These are phyloP conservation scores for Ennomos fuscantarius DNA, from an alignment of 2,888 invertebrate genomes.

Conservation along the genomic window DNA sequence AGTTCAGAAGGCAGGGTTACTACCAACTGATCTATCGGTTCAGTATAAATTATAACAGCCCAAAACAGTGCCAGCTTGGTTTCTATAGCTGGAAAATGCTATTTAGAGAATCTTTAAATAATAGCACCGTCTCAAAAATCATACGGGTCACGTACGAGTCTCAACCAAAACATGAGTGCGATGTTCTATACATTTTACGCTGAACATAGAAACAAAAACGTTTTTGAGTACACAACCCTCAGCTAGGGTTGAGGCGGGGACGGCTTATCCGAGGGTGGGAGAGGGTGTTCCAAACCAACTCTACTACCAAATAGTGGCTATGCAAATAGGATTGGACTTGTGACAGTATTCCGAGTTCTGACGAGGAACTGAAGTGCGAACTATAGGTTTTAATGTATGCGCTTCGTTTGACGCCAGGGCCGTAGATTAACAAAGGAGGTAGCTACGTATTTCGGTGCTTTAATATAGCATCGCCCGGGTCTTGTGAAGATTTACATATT, in stretches of 20 bases:
- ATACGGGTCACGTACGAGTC: constrained; percentile 23
- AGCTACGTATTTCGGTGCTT: not conserved
- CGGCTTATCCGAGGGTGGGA: constrained; percentile 2
- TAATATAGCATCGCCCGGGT: constrained; percentile 12
- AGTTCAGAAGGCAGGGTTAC: too few species aligned
- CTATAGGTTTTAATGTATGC: constrained; percentile 30
- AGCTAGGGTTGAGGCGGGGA: not conserved
- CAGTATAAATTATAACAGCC: too few species aligned
- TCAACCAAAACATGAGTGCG: constrained; percentile 8
- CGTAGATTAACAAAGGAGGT: too few species aligned
- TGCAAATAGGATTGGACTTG: constrained; percentile 37
- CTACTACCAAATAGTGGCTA: constrained; percentile 23
- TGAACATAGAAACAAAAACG: constrained; percentile 24
- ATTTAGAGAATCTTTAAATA: not conserved
- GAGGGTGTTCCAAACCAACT: not conserved
- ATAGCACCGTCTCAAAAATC: constrained; percentile 9
- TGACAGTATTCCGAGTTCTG: constrained; percentile 26
- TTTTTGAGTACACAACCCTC: constrained; percentile 4
- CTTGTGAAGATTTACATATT: constrained; percentile 26
- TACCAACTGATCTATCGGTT: too few species aligned
- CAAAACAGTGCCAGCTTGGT: too few species aligned
- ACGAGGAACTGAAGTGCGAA: constrained; percentile 22
- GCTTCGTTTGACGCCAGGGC: constrained; percentile 15
- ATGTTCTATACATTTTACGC: not conserved
- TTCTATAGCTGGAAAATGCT: not conserved